Percentiles rank a stretch among this genome's conserved stretches.
Conservation (phyloP, 2,113 vertebrate species). For the Nothobranchius furzeri region DNA sequence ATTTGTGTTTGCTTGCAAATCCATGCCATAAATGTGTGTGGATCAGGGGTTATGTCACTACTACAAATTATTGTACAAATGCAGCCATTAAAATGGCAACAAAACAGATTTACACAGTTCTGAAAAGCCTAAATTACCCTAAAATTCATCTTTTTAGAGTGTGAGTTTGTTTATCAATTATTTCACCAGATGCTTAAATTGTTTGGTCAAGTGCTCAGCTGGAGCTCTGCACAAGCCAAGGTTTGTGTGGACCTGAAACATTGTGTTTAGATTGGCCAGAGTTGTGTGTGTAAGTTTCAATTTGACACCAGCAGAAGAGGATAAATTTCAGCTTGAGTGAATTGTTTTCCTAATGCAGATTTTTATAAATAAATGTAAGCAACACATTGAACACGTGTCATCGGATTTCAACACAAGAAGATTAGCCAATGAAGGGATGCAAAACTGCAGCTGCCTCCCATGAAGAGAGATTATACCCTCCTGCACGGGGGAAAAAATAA, state of each 20-base stretch:
- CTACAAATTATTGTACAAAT: constrained; percentile 23
- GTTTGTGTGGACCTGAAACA: constrained; percentile 34
- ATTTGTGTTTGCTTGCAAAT: constrained; percentile 20
- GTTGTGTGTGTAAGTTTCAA: constrained; percentile 22
- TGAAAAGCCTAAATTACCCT: background rate
- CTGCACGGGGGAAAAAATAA: too few relatives aligned
- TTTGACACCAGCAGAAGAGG: constrained; percentile 48
- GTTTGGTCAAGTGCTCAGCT: constrained; percentile 56
- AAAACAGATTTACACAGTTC: constrained; percentile 15
- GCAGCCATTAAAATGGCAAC: constrained; percentile 18
- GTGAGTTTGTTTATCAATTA: constrained; percentile 61
- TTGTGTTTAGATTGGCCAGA: constrained; percentile 60
- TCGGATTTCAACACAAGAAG: constrained; percentile 4
- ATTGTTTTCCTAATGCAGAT: constrained; percentile 33
- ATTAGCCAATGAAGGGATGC: background rate
- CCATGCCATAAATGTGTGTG: constrained; percentile 30
- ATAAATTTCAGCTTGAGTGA: constrained; percentile 39
- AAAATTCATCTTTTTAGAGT: constrained; percentile 15
- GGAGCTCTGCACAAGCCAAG: constrained; percentile 44
- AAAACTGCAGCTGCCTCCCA: too few relatives aligned
- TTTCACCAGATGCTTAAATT: constrained; percentile 62
- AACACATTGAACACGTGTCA: constrained; percentile 11
- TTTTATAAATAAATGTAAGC: constrained; percentile 37
- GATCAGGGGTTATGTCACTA: constrained; percentile 6
- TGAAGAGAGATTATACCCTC: background rate